Conservation (phyloP, 2,113 vertebrate genomes). For the Manacus vitellinus region DNA sequence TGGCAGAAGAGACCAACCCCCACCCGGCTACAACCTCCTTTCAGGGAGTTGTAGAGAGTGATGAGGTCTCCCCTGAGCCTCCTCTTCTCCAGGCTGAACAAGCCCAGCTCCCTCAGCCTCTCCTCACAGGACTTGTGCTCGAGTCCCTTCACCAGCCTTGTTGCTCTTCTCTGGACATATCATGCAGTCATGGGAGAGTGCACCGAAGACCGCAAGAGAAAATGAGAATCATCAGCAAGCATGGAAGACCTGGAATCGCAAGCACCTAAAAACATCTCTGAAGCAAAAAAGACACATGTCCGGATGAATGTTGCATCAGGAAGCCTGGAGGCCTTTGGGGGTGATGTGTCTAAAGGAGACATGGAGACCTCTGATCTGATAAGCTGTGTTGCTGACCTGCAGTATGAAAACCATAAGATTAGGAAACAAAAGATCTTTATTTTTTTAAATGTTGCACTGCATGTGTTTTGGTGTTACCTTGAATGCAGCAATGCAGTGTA, state of each 20-base stretch:
- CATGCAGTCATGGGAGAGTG: conserved; percentile 86
- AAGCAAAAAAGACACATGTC: conserved; percentile 53
- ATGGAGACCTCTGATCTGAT: conserved; percentile 47
- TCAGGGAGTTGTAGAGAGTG: too few species aligned
- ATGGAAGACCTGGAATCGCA: background rate
- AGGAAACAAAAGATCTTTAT: background rate
- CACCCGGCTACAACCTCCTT: too few species aligned
- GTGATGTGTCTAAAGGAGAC: conserved; percentile 82
- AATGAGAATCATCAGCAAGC: conserved; percentile 58
- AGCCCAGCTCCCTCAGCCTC: too few species aligned
- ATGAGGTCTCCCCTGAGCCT: too few species aligned
- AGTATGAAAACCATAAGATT: too few species aligned
- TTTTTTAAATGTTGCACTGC: background rate
- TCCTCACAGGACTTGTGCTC: too few species aligned
- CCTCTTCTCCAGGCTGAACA: too few species aligned
- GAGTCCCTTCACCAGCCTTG: too few species aligned
- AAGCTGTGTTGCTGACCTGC: too few species aligned
- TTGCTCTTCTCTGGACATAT: conserved; percentile 61
- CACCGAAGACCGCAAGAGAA: conserved; percentile 82
- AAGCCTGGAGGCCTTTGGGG: conserved; percentile 85
- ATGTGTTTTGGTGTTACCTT: conserved; percentile 76
- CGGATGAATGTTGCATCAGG: conserved; percentile 77
- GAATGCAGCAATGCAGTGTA: conserved; percentile 81
- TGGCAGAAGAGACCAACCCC: too few species aligned
- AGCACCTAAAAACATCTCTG: background rate